Evolutionary conservation across 2,113 vertebrate species (phyloP).

Genomic region (Ginglymostoma cirratum): DNA sequence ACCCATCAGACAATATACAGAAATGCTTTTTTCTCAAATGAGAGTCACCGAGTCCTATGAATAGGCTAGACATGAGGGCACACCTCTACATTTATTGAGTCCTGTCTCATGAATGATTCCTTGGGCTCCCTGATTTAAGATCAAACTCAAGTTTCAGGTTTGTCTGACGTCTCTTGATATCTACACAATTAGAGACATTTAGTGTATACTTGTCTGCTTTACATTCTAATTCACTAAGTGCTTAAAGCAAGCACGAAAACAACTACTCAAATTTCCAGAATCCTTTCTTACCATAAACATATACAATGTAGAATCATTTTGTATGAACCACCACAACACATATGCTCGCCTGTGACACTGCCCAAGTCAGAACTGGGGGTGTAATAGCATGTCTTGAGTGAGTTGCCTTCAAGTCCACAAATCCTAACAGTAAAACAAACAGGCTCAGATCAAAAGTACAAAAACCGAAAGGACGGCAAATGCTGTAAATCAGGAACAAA

Average conservation of each 20-base stretch:
- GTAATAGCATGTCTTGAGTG: too few relatives aligned
- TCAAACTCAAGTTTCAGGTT: not conserved
- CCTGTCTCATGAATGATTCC: not conserved
- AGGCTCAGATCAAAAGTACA: not conserved
- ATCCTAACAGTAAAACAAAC: not conserved
- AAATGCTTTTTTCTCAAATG: not conserved
- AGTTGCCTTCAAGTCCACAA: not conserved
- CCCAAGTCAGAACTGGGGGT: not conserved
- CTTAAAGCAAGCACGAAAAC: not conserved
- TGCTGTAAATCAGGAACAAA: too few relatives aligned
- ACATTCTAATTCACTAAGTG: not conserved
- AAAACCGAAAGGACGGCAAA: too few relatives aligned
- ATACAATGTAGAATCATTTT: not conserved
- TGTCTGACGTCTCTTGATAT: not conserved
- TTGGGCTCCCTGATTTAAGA: not conserved
- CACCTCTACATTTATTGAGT: not conserved
- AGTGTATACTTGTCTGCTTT: not conserved
- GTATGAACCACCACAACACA: too few relatives aligned
- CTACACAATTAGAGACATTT: not conserved
- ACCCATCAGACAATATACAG: too few relatives aligned
- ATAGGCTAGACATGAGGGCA: not conserved
- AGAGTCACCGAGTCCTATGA: not conserved
- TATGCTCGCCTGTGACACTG: not conserved
- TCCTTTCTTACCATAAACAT: not conserved
- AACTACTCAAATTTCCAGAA: not conserved